Percentiles rank a stretch among this genome's conserved stretches.
Conservation (phyloP, 2,113 vertebrate genomes). For the Genyomyrus donnyi region DNA sequence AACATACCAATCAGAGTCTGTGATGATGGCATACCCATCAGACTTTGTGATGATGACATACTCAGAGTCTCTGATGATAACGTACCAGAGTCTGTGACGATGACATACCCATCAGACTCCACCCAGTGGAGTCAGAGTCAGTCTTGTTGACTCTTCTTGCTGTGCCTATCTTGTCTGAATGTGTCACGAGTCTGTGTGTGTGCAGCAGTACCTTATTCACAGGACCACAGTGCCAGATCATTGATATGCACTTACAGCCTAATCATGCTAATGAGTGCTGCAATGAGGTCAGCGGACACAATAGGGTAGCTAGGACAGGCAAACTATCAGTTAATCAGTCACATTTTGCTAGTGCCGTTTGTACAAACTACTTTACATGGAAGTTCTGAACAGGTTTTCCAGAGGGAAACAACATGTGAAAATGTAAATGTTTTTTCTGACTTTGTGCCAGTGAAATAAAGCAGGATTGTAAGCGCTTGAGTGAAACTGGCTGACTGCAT, state of each 20-base stretch:
- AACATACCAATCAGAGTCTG: too few relatives aligned
- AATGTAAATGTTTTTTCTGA: not conserved
- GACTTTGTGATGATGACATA: too few relatives aligned
- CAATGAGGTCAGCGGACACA: not conserved
- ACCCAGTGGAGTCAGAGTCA: not conserved
- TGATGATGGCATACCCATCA: not conserved
- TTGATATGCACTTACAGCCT: not conserved
- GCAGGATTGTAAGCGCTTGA: not conserved
- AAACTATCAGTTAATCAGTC: not conserved
- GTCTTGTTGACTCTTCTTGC: not conserved
- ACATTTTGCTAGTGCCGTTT: not conserved
- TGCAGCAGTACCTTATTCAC: not conserved
- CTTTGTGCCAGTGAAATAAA: conserved; percentile 40
- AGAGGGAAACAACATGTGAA: not conserved
- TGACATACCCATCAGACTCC: not conserved
- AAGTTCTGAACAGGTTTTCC: not conserved
- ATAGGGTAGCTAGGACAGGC: not conserved
- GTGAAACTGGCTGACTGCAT: conserved; percentile 26
- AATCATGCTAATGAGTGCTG: not conserved
- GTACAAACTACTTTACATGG: not conserved
- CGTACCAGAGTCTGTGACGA: too few relatives aligned
- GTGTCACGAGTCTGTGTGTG: not conserved
- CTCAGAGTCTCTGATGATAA: not conserved
- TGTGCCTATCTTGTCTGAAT: not conserved
- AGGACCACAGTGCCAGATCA: not conserved